Conservation (phyloP, 2,797 vertebrate genomes). For the Thamnophis elegans region DNA sequence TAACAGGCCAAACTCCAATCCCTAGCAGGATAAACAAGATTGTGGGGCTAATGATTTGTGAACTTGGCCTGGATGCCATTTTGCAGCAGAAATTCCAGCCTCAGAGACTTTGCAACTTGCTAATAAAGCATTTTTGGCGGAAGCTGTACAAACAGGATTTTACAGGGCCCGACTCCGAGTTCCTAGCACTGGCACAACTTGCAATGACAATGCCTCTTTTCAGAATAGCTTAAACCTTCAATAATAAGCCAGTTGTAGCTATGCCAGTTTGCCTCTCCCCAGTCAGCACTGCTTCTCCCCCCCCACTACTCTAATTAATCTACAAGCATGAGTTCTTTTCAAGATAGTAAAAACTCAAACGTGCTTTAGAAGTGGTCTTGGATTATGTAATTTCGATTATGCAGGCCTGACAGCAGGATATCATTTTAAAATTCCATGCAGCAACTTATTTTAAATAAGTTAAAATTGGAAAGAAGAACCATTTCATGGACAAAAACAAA, state of each 20-base stretch:
- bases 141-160: slow-evolving; percentile 58
- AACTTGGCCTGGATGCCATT: slow-evolving; percentile 64
- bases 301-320: slow-evolving; percentile 7
- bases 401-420: slow-evolving; percentile 23
- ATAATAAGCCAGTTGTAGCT: slow-evolving; percentile 28
- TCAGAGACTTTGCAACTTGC: slow-evolving; percentile 64
- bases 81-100: slow-evolving; percentile 62
- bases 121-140: slow-evolving; percentile 63
- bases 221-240: slow-evolving; percentile 31
- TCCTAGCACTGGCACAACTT: slow-evolving; percentile 24
- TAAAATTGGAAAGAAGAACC: neutral
- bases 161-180: slow-evolving; percentile 45
- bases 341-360: slow-evolving; percentile 13
- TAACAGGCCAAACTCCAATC: slow-evolving; percentile 78
- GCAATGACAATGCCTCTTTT: slow-evolving; percentile 41
- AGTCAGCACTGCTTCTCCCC: neutral
- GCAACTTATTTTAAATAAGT: neutral
- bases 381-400: slow-evolving; percentile 18
- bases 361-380: neutral
- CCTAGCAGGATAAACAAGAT: slow-evolving; percentile 70
- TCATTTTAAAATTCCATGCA: neutral
- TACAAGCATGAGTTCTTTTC: neutral
- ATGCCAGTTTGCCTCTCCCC: slow-evolving; percentile 33
- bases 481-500: neutral
- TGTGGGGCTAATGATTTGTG: slow-evolving; percentile 71